Evolutionary conservation across 2,113 vertebrate genomes (phyloP).

Genomic region (Gorsachius goisagi): DNA sequence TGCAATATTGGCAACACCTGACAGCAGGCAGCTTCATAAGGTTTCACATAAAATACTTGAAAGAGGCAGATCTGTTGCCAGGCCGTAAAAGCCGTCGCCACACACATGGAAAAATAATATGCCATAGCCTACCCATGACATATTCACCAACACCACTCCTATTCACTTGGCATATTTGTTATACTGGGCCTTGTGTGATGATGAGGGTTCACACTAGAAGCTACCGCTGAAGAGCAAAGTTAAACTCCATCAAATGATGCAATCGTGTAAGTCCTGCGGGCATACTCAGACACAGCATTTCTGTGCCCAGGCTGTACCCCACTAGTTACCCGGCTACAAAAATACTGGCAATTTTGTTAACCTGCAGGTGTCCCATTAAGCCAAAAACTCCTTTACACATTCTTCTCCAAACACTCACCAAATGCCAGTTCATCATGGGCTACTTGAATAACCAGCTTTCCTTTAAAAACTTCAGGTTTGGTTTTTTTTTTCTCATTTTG

Average conservation of each 20-base stretch:
- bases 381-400: background rate
- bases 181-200: fast-evolving
- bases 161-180: background rate
- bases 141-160: background rate
- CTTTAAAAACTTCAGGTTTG: background rate
- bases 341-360: background rate
- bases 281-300: background rate
- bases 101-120: constrained; percentile 9
- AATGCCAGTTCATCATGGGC: background rate
- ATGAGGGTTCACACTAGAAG: background rate
- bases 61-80: constrained; percentile 20
- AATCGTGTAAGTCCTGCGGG: background rate
- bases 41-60: background rate
- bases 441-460: background rate
- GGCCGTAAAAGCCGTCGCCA: constrained; percentile 17
- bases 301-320: background rate
- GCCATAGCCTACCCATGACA: background rate
- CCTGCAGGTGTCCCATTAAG: background rate
- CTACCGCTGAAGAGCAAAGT: background rate
- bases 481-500: background rate
- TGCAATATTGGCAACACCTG: background rate
- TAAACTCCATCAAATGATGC: background rate
- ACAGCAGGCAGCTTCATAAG: background rate
- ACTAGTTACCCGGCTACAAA: background rate
- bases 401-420: background rate